Evolutionary conservation across 2,797 vertebrate genomes (phyloP), one percentile per base, ranked within the genome.

Genomic region (Sphaeramia orbicularis): DNA sequence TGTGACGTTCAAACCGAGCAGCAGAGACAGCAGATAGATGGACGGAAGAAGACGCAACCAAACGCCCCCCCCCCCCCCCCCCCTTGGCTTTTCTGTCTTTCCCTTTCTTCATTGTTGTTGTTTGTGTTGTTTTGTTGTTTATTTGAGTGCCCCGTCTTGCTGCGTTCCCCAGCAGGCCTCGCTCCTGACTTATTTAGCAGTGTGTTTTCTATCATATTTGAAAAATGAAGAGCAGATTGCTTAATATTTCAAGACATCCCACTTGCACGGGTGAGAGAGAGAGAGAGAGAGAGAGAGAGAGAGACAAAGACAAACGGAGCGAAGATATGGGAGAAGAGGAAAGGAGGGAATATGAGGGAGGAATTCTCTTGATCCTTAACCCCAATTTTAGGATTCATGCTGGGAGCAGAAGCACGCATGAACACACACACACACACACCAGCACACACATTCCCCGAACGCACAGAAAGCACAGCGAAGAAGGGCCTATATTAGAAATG

Each of bases 151-250:
- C 60, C 80, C 49, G 40, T 76, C 75, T 82, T 24, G 44, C 73
- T 55, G 43, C 10, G 6, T 70, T 74, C 65, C 78, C 94, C 91
- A 84, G 92, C 93, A 94, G 94, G 72, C 83, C 62, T 70, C 89
- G 91, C 95, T 95, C 61, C 78, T 93, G 86, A 93, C 89, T 94
- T 92, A 94, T 94, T 94, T 85, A 92, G 72, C 73, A 88, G 85
- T 86, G 71, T 87, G 87, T 93, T 93, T 93, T 92, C 89, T 82
- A 90, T 86, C 85, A 84, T 86, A 90, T 89, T 87, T 90, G 84
- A 89, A 85, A 92, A 92, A 91, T 87, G 83, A 92, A 87, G 86
- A 91, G 84, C 84, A 88, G 86, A 88, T 90, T 88, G 82, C 80
- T 94, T 91, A 94, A 93, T 93, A 93, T 94, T 93, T 93, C 73